Percentiles rank a stretch among this genome's conserved stretches.
phyloP scores from a whole-genome alignment of 2,888 invertebrate species.

The Drymonia ruficornis region DNA sequence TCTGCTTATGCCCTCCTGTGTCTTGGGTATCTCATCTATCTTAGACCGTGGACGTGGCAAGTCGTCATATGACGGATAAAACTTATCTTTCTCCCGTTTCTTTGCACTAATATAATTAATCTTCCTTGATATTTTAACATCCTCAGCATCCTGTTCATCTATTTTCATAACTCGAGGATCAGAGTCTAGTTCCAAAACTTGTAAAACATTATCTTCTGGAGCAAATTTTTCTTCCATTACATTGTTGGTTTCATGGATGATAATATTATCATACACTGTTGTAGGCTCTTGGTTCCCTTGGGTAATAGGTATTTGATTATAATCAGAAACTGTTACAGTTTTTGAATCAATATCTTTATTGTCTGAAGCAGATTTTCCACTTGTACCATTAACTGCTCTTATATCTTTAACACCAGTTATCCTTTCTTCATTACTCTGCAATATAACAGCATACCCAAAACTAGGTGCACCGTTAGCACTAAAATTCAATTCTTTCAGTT shows the following conservation, averaged over 20 bases:
- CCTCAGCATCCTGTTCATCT: background rate
- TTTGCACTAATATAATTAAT: background rate
- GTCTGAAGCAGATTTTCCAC: no score
- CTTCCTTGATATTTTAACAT: background rate
- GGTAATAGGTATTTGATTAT: no score
- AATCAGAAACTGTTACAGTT: no score
- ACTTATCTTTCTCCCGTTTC: no score
- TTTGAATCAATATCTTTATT: no score
- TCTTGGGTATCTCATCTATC: background rate
- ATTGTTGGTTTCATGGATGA: background rate
- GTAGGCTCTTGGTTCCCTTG: background rate
- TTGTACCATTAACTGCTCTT: no score
- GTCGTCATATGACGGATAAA: background rate
- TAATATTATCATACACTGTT: background rate
- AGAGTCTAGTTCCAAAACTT: background rate
- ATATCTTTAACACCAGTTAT: background rate
- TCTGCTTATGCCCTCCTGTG: background rate
- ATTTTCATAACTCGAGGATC: background rate
- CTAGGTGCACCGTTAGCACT: slow-evolving; percentile 20
- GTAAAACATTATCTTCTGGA: background rate
- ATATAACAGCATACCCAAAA: slow-evolving; percentile 1
- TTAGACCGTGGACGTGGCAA: background rate
- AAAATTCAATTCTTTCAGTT: slow-evolving; percentile 15
- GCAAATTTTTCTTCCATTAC: background rate
- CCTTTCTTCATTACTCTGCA: background rate